Percentiles rank a stretch among this genome's conserved stretches.
phyloP scores from a whole-genome alignment of 2,888 invertebrate species.

The Elgonia sp. region DNA sequence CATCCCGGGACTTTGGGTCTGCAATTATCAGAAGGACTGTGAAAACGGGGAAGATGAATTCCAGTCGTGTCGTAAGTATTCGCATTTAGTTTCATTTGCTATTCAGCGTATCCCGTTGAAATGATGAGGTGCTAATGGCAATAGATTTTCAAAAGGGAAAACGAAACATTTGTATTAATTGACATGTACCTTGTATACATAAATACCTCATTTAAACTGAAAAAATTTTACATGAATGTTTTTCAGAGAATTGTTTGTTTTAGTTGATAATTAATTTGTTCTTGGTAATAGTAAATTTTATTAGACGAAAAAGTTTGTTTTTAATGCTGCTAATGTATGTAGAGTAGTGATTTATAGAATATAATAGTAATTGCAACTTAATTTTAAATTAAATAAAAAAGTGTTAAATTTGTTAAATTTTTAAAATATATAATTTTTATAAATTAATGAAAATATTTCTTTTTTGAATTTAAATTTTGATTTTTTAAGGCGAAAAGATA shows the following conservation, averaged over 20 bases:
- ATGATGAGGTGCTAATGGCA: constrained; percentile 9
- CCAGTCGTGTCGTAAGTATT: constrained; percentile 95
- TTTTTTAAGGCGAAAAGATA: no score
- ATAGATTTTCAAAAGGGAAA: constrained; percentile 38
- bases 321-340: no score
- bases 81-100: constrained; percentile 4
- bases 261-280: no score
- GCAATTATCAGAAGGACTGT: constrained; percentile 98
- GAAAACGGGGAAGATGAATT: constrained; percentile 97
- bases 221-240: neutral
- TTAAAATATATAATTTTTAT: no score
- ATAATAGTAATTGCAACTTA: no score
- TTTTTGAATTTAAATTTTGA: no score
- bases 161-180: neutral
- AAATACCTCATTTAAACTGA: neutral
- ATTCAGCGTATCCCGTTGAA: neutral
- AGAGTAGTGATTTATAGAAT: no score
- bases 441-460: no score
- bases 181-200: neutral
- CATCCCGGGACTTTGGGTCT: constrained; percentile 94
- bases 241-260: neutral
- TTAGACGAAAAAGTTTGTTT: no score
- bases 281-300: no score
- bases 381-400: no score
- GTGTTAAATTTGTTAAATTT: no score